Evolutionary conservation across 2,113 vertebrate species (phyloP), one percentile per base, ranked within the genome.

Genomic region (Lipophrys pholis): DNA sequence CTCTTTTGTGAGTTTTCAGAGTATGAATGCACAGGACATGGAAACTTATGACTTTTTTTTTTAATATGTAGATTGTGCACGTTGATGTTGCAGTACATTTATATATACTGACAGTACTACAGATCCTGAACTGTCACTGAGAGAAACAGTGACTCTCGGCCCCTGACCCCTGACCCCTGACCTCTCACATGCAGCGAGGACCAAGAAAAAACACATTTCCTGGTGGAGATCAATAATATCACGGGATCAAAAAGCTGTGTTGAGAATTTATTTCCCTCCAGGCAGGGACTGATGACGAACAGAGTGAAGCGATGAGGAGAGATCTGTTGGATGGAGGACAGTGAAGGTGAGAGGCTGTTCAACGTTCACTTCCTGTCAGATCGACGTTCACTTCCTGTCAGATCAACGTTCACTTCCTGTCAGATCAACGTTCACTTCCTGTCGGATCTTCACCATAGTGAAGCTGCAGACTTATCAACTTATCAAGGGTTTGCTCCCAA

Each of bases 181-280:
- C 81, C 81, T 67, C 40, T 42, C 48, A 42, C 52, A 36, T 45
- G 38, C 66, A 39, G 52, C 6, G 11, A 75, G 43, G 12, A 30
- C 61, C 51, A 63, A 53, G 42, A 48, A 68, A 73, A 76, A 72
- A 82, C 60, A 40, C 21, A 80, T 84, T 77, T 77, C 43, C 62
- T 11, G 5, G n/a, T 16, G 2, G n/a, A 55, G 66, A 90, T 90
- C 84, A 60, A 90, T 90, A 78, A 62, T 51, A 59, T 71, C 74
- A 57, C 71, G 87, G 87, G 73, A 86, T 87, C 53, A 86, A 86
- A 85, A 78, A 66, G 76, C 54, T 5, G 62, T 73, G 52, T 71
- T 71, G 72, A 69, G 69, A 78, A 81, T 78, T 73, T 66, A 86
- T 84, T 30, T 36, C 60, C 63, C n/a, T 72, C 41, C 57, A 62